Evolutionary conservation across 2,888 invertebrate genomes (phyloP), one percentile per base, ranked within the genome.

Genomic region (Eubasilissa splendida): DNA sequence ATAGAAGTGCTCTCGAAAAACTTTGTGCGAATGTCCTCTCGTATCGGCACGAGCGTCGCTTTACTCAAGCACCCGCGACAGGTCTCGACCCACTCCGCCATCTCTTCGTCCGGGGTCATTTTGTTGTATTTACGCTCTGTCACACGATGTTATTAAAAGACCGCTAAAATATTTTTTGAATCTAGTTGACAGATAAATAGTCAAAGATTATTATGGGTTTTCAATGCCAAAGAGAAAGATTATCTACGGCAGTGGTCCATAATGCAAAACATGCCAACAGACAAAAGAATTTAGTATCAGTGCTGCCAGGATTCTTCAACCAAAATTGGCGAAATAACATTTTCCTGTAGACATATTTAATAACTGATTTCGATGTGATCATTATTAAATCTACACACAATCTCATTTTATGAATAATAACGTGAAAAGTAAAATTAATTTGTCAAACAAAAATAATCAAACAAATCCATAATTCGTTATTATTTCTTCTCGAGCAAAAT

Each of bases 191-290:
- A 81, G 81, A 81, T 81, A 76, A 77, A 68, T 81, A 74, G 73
- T 71, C 73, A 66, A 79, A 79, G 78, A 81, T 81, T 76, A 76
- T 78, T 81, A 71, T 65, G 66, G 68, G 58, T 75, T 65, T 74
- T 81, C 68, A 66, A 78, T 78, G 75, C 89, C 90, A 90, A 89
- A 90, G 90, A 90, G 89, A 88, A 42, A 89, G 88, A 89, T 90
- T 89, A 90, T 90, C 90, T 90, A 90, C 90, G 90, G 90, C 89
- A 89, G 66, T 52, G 73, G 88, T 88, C 89, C 89, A 90, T 89
- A 84, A 83, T 83, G 82, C 77, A 81, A 84, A 81, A 87, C 81
- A 76, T 79, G 81, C 87, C 88, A 87, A 90, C 90, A 90, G 90
- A 90, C 90, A 90, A 84, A 42, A 74, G 89, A 87, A 88, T 79